phyloP scores from a whole-genome alignment of 2,888 invertebrate species.

The Habrosyne pyritoides region DNA sequence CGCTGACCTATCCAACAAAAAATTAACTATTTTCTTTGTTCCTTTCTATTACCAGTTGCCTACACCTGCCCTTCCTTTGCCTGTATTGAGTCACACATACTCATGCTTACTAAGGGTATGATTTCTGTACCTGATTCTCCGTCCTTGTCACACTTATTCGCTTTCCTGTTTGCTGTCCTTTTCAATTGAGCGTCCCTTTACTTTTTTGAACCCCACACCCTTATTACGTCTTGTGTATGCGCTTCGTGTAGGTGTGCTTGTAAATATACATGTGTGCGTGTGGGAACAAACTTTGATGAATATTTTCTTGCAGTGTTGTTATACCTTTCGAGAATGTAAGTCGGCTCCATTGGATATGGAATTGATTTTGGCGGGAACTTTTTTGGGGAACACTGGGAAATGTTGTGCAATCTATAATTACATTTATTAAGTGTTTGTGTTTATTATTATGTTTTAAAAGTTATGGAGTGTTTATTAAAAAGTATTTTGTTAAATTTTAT shows the following conservation, averaged over 20 bases:
- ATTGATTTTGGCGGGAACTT: constrained; percentile 71
- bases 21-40: constrained; percentile 64
- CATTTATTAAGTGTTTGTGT: constrained; percentile 19
- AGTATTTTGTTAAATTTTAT: constrained; percentile 36
- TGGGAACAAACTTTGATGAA: constrained; percentile 50
- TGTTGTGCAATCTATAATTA: constrained; percentile 36
- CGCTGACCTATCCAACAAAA: constrained; percentile 72
- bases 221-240: constrained; percentile 65
- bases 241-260: constrained; percentile 61
- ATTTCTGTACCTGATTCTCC: constrained; percentile 65
- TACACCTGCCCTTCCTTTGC: constrained; percentile 71
- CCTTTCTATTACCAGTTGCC: constrained; percentile 58
- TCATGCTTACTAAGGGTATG: constrained; percentile 61
- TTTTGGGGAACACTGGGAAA: constrained; percentile 30
- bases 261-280: constrained; percentile 46
- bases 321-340: constrained; percentile 40
- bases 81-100: constrained; percentile 71
- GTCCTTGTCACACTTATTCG: constrained; percentile 53
- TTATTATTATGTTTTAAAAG: constrained; percentile 39
- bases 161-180: constrained; percentile 47
- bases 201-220: constrained; percentile 74
- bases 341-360: constrained; percentile 51
- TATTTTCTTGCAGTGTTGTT: constrained; percentile 56
- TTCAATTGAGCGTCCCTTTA: constrained; percentile 62
- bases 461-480: constrained; percentile 54